phyloP scores from a whole-genome alignment of 2,797 vertebrate species.

The Cryptoblepharus egeriae region DNA sequence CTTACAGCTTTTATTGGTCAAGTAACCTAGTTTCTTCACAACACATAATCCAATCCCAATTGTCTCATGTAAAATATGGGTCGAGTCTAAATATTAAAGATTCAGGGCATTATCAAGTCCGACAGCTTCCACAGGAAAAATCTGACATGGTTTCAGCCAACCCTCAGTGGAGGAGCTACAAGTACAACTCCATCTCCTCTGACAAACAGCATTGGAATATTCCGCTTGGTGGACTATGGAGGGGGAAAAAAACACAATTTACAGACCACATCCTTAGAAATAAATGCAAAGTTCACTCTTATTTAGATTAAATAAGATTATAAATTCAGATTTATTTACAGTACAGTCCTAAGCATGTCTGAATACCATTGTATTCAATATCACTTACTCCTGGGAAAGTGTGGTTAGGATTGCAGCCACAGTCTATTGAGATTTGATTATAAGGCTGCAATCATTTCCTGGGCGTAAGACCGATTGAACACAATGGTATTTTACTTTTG shows the following conservation, averaged over 20 bases:
- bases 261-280: constrained; percentile 17
- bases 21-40: not conserved
- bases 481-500: too few relatives aligned
- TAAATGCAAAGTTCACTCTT: not conserved
- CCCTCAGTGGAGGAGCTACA: constrained; percentile 93
- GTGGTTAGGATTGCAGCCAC: too few relatives aligned
- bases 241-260: constrained; percentile 52
- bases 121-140: constrained; percentile 43
- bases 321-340: not conserved
- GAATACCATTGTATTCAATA: too few relatives aligned
- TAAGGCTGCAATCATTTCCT: too few relatives aligned
- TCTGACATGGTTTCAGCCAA: constrained; percentile 81
- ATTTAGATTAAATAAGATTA: not conserved
- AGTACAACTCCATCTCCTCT: constrained; percentile 96
- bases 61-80: constrained; percentile 39
- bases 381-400: too few relatives aligned
- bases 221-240: constrained; percentile 94
- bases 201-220: constrained; percentile 99
- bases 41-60: constrained; percentile 14
- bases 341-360: too few relatives aligned
- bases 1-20: constrained; percentile 11
- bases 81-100: constrained; percentile 37
- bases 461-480: too few relatives aligned
- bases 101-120: constrained; percentile 50
- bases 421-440: too few relatives aligned